A percentile compares a stretch with the other conserved stretches of the same genome.
Evolutionary conservation across 2,113 vertebrate genomes (phyloP).

Genomic region (Perca schrenkii): DNA sequence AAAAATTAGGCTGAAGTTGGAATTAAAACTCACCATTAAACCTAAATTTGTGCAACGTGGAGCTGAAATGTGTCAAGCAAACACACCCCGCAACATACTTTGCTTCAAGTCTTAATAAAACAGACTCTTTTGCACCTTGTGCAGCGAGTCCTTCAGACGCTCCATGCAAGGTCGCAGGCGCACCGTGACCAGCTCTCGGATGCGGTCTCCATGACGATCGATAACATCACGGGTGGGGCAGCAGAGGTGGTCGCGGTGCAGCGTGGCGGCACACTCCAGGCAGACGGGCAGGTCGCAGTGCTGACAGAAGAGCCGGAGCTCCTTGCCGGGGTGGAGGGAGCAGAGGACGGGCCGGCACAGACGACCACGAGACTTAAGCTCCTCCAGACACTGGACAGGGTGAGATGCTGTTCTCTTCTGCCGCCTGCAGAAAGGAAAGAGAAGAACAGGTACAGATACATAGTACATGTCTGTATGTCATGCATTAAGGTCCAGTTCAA

Average conservation of each 20-base stretch:
- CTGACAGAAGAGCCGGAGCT: constrained; percentile 92
- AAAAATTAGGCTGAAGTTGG: too few relatives aligned
- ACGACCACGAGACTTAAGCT: constrained; percentile 81
- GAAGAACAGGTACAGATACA: not conserved
- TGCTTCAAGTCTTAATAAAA: not conserved
- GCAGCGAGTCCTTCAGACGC: constrained; percentile 82
- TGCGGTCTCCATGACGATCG: constrained; percentile 84
- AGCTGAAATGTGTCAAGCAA: not conserved
- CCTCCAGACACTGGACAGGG: constrained; percentile 82
- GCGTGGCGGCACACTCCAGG: constrained; percentile 84
- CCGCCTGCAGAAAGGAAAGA: constrained; percentile 80
- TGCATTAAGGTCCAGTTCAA: not conserved
- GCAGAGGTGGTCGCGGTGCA: constrained; percentile 88
- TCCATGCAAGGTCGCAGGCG: constrained; percentile 83
- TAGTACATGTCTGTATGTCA: not conserved
- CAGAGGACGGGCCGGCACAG: constrained; percentile 86
- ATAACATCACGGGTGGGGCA: constrained; percentile 81
- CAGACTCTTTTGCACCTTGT: constrained; percentile 55
- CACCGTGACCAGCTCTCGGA: constrained; percentile 84
- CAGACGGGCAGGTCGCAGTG: constrained; percentile 90
- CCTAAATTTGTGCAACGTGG: too few relatives aligned
- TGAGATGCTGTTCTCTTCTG: constrained; percentile 91
- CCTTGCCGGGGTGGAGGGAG: constrained; percentile 87
- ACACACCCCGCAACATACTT: not conserved
- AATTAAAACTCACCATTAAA: too few relatives aligned